A percentile compares a stretch with the other conserved stretches of the same genome.
Conservation (phyloP, 2,888 invertebrate genomes). For the Lymantria monacha region DNA sequence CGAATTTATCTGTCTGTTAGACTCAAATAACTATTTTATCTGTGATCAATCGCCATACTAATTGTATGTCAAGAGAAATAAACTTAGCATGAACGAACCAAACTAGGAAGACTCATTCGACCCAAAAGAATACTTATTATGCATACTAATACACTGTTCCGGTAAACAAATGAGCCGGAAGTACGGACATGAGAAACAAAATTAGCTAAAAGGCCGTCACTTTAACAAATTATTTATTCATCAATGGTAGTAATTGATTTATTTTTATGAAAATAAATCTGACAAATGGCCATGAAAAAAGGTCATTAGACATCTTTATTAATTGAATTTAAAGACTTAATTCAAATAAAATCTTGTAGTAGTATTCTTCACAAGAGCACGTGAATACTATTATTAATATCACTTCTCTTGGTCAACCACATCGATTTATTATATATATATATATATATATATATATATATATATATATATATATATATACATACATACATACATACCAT, state of each 20-base stretch:
- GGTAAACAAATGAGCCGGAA: slow-evolving; percentile 30
- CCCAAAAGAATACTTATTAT: slow-evolving; percentile 28
- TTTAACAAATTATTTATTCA: slow-evolving; percentile 18
- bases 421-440: too few relatives aligned
- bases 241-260: slow-evolving; percentile 6
- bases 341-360: not conserved
- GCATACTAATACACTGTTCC: slow-evolving; percentile 30
- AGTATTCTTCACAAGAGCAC: not conserved
- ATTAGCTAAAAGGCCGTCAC: slow-evolving; percentile 24
- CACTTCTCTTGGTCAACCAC: too few relatives aligned
- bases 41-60: slow-evolving; percentile 21
- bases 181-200: slow-evolving; percentile 15
- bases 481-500: too few relatives aligned
- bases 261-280: slow-evolving; percentile 21
- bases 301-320: not conserved
- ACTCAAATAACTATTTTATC: slow-evolving; percentile 2
- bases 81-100: slow-evolving; percentile 30
- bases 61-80: slow-evolving; percentile 19
- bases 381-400: not conserved
- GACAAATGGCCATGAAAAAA: slow-evolving; percentile 3
- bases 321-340: not conserved
- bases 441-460: too few relatives aligned
- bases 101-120: slow-evolving; percentile 31
- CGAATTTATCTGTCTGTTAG: too few relatives aligned
- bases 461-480: too few relatives aligned